Evolutionary conservation across 2,797 vertebrate species (phyloP).

Genomic region (Enteromius viviparus): DNA sequence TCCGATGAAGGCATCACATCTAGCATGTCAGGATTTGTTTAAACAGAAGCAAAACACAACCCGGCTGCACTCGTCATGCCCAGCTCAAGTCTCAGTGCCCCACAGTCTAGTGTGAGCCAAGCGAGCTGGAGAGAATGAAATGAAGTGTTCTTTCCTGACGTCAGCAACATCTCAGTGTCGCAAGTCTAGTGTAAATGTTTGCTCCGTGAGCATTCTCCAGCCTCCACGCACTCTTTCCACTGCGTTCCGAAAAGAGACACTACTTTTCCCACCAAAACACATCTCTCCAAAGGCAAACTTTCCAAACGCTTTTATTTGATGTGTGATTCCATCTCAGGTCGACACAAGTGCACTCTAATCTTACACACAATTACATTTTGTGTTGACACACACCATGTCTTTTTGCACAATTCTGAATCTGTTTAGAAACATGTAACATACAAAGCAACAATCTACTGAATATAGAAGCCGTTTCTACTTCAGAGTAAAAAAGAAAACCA

Average conservation of each 20-base stretch:
- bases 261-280: slow-evolving; percentile 19
- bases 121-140: slow-evolving; percentile 46
- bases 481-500: neutral
- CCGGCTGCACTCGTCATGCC: slow-evolving; percentile 3
- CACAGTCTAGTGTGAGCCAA: neutral
- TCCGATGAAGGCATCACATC: neutral
- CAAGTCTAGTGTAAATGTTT: slow-evolving; percentile 50
- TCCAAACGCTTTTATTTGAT: slow-evolving; percentile 19
- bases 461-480: neutral
- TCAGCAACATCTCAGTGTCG: slow-evolving; percentile 53
- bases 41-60: slow-evolving; percentile 26
- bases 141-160: slow-evolving; percentile 45
- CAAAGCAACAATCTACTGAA: neutral
- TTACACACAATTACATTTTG: neutral
- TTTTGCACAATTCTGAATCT: neutral
- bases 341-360: neutral
- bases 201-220: slow-evolving; percentile 53
- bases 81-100: slow-evolving; percentile 6
- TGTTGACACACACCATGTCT: neutral
- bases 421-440: slow-evolving; percentile 1
- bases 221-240: slow-evolving; percentile 41
- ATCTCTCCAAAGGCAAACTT: slow-evolving; percentile 8
- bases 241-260: neutral
- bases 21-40: slow-evolving; percentile 21
- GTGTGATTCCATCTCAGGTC: slow-evolving; percentile 10